Percentiles rank a stretch among this genome's conserved stretches.
These are phyloP conservation scores for Stigmatopora nigra DNA, from an alignment of 2,113 vertebrate genomes.

Conservation along the genomic window DNA sequence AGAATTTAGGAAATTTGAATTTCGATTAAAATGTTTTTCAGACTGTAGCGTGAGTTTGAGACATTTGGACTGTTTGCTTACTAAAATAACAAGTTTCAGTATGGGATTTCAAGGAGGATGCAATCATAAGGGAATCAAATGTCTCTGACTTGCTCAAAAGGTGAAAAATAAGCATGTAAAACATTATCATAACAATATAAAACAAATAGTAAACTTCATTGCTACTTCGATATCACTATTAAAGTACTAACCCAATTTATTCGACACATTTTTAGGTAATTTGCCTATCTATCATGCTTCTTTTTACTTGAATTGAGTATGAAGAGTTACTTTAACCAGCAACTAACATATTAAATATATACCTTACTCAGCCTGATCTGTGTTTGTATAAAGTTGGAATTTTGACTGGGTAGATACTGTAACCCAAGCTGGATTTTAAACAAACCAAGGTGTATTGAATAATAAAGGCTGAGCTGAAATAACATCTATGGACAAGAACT, in stretches of 20 bases:
- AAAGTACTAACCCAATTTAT: not conserved
- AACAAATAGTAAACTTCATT: not conserved
- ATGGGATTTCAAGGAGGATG: constrained; percentile 6
- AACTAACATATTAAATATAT: constrained; percentile 40
- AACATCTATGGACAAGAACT: not conserved
- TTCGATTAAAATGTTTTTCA: not conserved
- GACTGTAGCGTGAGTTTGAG: not conserved
- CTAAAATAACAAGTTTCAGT: constrained; percentile 5
- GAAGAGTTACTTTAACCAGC: constrained; percentile 18
- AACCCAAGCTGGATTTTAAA: constrained; percentile 30
- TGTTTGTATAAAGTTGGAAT: constrained; percentile 44
- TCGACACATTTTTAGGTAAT: not conserved
- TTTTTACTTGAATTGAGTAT: not conserved
- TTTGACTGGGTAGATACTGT: constrained; percentile 36
- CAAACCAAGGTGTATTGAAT: constrained; percentile 22
- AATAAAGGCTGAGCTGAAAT: constrained; percentile 6
- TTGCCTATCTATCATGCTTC: not conserved
- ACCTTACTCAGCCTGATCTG: constrained; percentile 16
- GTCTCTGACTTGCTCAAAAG: constrained; percentile 7
- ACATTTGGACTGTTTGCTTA: not conserved
- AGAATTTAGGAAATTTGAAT: not conserved
- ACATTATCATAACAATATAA: not conserved
- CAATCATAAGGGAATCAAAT: not conserved
- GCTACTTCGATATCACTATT: not conserved
- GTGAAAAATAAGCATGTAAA: not conserved